Evolutionary conservation across 2,888 invertebrate genomes (phyloP).

Genomic region (Tenthredo notha): DNA sequence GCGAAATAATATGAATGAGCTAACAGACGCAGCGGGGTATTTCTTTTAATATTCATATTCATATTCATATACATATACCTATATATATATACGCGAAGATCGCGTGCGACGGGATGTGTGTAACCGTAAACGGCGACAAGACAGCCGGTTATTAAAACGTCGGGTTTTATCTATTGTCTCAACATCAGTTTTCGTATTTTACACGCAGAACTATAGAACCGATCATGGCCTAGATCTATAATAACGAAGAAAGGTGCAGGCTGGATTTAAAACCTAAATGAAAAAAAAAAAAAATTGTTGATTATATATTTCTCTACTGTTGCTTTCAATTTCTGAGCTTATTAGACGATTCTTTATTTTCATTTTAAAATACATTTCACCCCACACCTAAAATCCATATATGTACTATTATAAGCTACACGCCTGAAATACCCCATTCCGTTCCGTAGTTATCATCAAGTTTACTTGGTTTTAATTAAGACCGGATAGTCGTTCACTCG

Average conservation of each 20-base stretch:
- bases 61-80: neutral
- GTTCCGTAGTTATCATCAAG: neutral
- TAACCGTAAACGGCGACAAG: slow-evolving; percentile 51
- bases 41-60: neutral
- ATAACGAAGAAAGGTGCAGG: neutral
- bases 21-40: neutral
- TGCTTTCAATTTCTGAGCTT: neutral
- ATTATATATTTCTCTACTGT: neutral
- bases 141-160: slow-evolving; percentile 48
- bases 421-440: neutral
- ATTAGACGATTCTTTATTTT: neutral
- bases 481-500: neutral
- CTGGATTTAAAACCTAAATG: neutral
- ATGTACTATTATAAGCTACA: neutral
- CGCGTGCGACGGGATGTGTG: slow-evolving; percentile 44
- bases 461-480: slow-evolving; percentile 31
- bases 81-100: slow-evolving; percentile 1
- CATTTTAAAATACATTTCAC: neutral
- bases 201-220: slow-evolving; percentile 1
- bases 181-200: neutral
- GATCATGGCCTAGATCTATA: slow-evolving; percentile 5
- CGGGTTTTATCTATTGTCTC: slow-evolving; percentile 44
- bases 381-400: neutral
- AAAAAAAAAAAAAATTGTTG: too few species aligned
- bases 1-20: neutral